Base-by-base conservation (phyloP, 1,140 invertebrate genomes). In the Pemphigus obesinymphae region DNA sequence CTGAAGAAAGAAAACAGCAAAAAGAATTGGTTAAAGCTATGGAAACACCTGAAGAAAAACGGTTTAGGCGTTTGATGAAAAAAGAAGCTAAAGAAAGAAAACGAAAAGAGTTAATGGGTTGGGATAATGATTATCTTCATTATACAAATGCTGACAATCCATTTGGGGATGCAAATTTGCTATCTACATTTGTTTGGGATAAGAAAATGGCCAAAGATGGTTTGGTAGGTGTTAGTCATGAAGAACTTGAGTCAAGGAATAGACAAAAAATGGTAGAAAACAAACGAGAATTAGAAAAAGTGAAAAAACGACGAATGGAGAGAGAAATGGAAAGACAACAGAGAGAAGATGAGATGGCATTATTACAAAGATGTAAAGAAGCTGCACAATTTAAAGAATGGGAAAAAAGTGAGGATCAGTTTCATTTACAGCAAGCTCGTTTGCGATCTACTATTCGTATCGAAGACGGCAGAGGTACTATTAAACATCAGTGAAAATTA, bases 141-240 rank as follows among this genome's bases (percentile, higher is more conserved):
- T 99, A 99, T 86, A 99, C 97, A 15, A 98, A 99, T 88, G 93
- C 93, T 31, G 97, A 99, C 87, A 99, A 99, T 89, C 98, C 98
- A 0, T 99, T 99, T 89, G 97, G 98, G 3, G 98, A 99, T 90
- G 94, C 93, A 15, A 96, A 96, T 87, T 89, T 99, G 10, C 88
- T 96, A 1, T 92, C 95, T 26, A 96, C 95, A 0, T 99, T 99
- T 89, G 94, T 98, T 6, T 99, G 98, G 98, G 90, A 90, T 2
- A 99, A 99, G 87, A 99, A 99, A 87, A 88, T 99, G 45, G 93
- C 97, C 83, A 97, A 97, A 85, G 97, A 99, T 87, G 98, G 97
- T 10, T 89, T 97, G 11, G 90, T 91, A 58, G 91, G 91, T 85
- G 90, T 97, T 0, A 91, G 91, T 29, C 88, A 90, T 80, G 94